A percentile compares a stretch with the other conserved stretches of the same genome.
These are phyloP conservation scores for Tupiocoris notatus DNA, from an alignment of 2,888 invertebrate genomes.

Conservation along the genomic window DNA sequence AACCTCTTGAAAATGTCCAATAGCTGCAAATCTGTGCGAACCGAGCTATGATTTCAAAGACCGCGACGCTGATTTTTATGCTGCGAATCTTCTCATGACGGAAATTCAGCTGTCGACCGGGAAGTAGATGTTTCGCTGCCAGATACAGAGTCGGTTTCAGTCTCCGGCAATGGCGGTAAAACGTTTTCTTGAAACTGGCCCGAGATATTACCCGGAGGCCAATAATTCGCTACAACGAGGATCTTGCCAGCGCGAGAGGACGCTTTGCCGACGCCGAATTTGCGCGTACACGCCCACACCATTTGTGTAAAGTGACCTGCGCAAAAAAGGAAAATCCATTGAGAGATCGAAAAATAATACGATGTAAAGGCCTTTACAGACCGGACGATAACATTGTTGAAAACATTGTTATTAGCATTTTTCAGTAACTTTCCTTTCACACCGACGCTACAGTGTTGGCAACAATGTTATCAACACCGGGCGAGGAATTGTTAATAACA, in stretches of 20 bases:
- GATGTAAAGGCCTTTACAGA: too few relatives aligned
- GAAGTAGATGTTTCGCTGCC: constrained; percentile 49
- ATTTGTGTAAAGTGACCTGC: constrained; percentile 84
- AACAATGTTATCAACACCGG: too few relatives aligned
- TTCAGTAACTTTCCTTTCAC: too few relatives aligned
- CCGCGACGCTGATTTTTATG: neutral
- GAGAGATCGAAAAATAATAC: neutral
- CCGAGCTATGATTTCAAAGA: neutral
- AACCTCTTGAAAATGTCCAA: too few relatives aligned
- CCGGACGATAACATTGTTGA: too few relatives aligned
- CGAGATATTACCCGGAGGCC: constrained; percentile 74
- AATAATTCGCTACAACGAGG: constrained; percentile 81
- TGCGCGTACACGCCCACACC: constrained; percentile 74
- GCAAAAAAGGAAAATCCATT: too few relatives aligned
- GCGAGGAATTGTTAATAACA: neutral
- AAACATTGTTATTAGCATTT: too few relatives aligned
- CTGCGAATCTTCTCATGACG: too few relatives aligned
- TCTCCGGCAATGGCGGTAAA: constrained; percentile 68
- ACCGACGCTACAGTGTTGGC: too few relatives aligned
- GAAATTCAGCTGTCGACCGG: constrained; percentile 35
- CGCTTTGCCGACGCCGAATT: constrained; percentile 80
- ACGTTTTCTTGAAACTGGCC: constrained; percentile 76
- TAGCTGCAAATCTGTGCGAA: neutral
- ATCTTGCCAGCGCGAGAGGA: constrained; percentile 73
- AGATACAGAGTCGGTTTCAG: constrained; percentile 53